Evolutionary conservation across 92 coral and sea anemone species (phyloP).

Genomic region (Parazoanthus darwini): DNA sequence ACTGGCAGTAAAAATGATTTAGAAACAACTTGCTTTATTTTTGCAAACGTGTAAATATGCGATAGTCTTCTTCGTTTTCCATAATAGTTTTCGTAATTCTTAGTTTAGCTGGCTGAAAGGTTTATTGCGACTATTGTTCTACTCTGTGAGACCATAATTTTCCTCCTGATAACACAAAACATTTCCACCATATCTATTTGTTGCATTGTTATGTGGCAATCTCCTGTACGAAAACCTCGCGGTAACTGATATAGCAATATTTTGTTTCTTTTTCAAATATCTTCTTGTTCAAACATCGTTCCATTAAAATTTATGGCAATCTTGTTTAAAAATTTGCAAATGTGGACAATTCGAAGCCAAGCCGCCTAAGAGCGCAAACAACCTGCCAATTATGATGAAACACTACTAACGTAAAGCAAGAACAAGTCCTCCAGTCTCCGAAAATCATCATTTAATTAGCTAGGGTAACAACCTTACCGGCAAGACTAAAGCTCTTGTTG

Average conservation of each 20-base stretch:
- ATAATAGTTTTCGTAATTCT: not conserved
- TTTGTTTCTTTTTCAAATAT: not conserved
- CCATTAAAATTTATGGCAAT: conserved; percentile 2
- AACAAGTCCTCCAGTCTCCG: not conserved
- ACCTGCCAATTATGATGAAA: not conserved
- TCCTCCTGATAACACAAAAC: not conserved
- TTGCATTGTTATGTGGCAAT: not conserved
- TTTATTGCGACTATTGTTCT: not conserved
- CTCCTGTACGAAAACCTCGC: not conserved
- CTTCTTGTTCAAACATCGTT: conserved; percentile 13
- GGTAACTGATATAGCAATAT: not conserved
- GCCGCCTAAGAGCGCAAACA: conserved; percentile 6
- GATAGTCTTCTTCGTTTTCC: not conserved
- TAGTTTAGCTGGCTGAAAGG: not conserved
- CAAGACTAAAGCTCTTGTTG: not conserved
- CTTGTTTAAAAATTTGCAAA: not conserved
- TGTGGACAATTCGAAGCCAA: conserved; percentile 17
- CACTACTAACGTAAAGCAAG: not conserved
- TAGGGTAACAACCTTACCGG: conserved; percentile 42
- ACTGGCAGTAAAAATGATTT: not conserved
- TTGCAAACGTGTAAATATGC: not conserved
- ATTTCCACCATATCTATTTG: not conserved
- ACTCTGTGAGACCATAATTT: not conserved
- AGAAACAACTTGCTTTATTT: not conserved
- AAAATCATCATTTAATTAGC: not conserved